These are phyloP conservation scores for Polyommatus icarus DNA, from an alignment of 2,888 invertebrate genomes.

Conservation along the genomic window DNA sequence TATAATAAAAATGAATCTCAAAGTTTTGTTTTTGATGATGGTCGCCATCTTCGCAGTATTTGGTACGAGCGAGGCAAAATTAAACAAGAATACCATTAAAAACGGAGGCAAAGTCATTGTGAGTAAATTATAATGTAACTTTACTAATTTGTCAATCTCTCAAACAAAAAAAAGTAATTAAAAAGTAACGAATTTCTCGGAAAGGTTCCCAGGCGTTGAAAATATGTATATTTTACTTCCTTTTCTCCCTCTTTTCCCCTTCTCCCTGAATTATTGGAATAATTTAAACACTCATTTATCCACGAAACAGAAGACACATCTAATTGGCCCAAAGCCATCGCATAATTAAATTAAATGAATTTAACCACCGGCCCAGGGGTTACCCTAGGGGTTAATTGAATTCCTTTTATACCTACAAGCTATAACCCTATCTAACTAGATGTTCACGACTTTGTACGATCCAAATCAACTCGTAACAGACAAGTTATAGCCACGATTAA, in stretches of 20 bases:
- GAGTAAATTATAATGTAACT: slow-evolving; percentile 11
- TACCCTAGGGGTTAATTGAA: background rate
- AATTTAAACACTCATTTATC: slow-evolving; percentile 8
- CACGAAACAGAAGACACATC: background rate
- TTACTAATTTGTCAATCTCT: background rate
- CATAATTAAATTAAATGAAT: background rate
- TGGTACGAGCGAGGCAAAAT: background rate
- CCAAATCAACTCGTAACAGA: no score
- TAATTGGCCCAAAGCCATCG: background rate
- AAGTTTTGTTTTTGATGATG: slow-evolving; percentile 11
- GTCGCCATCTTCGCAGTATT: background rate
- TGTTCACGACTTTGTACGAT: no score
- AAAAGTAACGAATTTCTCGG: background rate
- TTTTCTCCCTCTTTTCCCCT: background rate
- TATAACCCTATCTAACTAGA: background rate
- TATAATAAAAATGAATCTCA: background rate
- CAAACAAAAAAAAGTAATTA: background rate
- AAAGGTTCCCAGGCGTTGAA: background rate
- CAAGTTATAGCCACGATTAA: no score
- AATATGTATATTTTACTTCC: background rate
- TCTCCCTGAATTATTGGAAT: background rate
- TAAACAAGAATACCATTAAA: slow-evolving; percentile 18
- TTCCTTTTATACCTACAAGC: background rate
- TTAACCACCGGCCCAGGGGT: background rate
- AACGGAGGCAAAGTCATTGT: slow-evolving; percentile 8